Base-by-base conservation (phyloP, 2,113 vertebrate genomes). In the Ibidorhyncha struthersii region DNA sequence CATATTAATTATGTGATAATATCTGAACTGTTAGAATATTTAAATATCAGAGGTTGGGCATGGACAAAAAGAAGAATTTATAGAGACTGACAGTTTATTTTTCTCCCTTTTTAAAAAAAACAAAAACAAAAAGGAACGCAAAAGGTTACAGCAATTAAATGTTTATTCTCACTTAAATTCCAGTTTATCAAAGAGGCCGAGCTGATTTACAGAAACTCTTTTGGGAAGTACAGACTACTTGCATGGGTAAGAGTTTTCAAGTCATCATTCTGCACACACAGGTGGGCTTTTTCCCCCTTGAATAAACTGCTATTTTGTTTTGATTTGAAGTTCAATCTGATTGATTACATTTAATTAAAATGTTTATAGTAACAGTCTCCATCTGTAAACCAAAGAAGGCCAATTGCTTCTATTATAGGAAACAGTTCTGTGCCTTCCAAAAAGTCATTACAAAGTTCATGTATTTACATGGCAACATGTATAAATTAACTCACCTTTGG, bases 401-500 rank as follows among this genome's bases (percentile, higher is more conserved):
- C 5, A 79, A 80, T 92, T 61, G 34, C 36, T 93, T 74, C 67
- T 76, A 23, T 65, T 63, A 71, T 1, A 73, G 20, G 38, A 83
- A 95, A 71, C 23, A 41, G 7, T 52, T 34, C 38, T n/a, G 21
- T 3, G 2, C 17, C 43, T 92, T 96, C 73, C 66, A 91, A 78
- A 94, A 76, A 77, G 30, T 30, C 21, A 65, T 81, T 41, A 81
- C 19, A 14, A 89, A 82, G 53, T 78, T 82, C 8, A 45, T 14
- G 2, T 38, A 66, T 81, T 70, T 38, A 96, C 45, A 83, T 4
- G 58, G n/a, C 34, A 89, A 45, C 13, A 29, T 15, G 16, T 32
- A 84, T 36, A 40, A 89, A 66, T 52, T 82, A 87, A 96, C 99
- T 98, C 92, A 99, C 99, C 99, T 99, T 99, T 84, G 97, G 98